Evolutionary conservation across 1,140 invertebrate genomes (phyloP).

Genomic region (Bombus cullumanus): DNA sequence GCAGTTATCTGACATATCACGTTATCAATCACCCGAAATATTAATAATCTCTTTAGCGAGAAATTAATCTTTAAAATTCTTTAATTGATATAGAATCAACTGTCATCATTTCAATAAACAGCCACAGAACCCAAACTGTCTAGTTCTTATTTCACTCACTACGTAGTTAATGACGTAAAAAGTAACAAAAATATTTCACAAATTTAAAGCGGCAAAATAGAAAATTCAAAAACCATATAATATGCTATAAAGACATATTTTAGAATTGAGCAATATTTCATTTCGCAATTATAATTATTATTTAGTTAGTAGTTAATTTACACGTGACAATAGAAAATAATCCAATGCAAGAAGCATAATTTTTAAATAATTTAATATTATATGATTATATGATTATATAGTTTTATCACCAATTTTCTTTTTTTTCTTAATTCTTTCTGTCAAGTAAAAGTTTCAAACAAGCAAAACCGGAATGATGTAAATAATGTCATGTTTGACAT

Average conservation of each 20-base stretch:
- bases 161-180: neutral
- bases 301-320: neutral
- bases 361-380: neutral
- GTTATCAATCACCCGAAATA: neutral
- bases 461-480: neutral
- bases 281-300: neutral
- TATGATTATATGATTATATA: neutral
- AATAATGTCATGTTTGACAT: slow-evolving; percentile 14
- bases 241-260: neutral
- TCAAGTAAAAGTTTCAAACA: neutral
- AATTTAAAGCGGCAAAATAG: neutral
- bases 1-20: slow-evolving; percentile 51
- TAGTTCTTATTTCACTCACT: slow-evolving; percentile 16
- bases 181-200: neutral
- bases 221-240: neutral
- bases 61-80: slow-evolving; percentile 24
- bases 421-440: neutral
- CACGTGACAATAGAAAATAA: neutral
- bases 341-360: neutral
- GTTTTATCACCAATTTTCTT: neutral
- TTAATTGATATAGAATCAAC: slow-evolving; percentile 27
- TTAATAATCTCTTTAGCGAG: slow-evolving; percentile 11
- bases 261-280: neutral
- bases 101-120: slow-evolving; percentile 30
- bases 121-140: slow-evolving; percentile 41